Base-by-base conservation (phyloP, 2,888 invertebrate species). In the Archaeoteleia sp. region DNA sequence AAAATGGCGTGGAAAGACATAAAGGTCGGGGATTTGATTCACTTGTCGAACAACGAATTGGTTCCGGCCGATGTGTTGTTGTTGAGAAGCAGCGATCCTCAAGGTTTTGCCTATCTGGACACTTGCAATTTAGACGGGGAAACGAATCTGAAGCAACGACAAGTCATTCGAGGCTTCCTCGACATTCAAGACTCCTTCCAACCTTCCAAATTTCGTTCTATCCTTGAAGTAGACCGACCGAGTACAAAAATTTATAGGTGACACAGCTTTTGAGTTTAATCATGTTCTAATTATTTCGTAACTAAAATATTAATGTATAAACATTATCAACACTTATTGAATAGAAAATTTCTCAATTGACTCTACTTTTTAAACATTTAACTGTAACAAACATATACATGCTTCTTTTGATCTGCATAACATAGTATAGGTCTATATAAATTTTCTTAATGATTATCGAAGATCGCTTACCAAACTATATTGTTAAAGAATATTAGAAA, bases 81-180 rank as follows among this genome's bases (percentile, higher is more conserved):
- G 58, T 88, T 98, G 66, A 90, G 93, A 77, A 94, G 95, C 55
- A 95, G 96, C 78, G 96, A 95, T 86, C 90, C 92, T 5, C 90
- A 93, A 80, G 97, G 97, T 32, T 88, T 94, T 60, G 97, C 96
- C 83, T 97, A 95, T 86, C 91, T 98, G 73, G 98, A 98, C 86
- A 98, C 98, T 0, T 95, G 96, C 82, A 97, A 98, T 87, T 88
- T 98, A 80, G 98, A 98, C 82, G 98, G 98, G 6, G 98, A 98
- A 87, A 95, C 95, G 37, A 98, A 97, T 87, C 88, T 98, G 67
- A 98, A 98, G 85, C 95, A 96, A 82, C 89, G 97, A 74, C 91
- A 95, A 83, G 94, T 95, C 37, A 92, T 92, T n/a, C 86, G 91
- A 27, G 94, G 93, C 8, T 92, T 93, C 80, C 87, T 88, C 63